phyloP scores from a whole-genome alignment of 2,888 invertebrate genomes.

The Ophion ellenae region DNA sequence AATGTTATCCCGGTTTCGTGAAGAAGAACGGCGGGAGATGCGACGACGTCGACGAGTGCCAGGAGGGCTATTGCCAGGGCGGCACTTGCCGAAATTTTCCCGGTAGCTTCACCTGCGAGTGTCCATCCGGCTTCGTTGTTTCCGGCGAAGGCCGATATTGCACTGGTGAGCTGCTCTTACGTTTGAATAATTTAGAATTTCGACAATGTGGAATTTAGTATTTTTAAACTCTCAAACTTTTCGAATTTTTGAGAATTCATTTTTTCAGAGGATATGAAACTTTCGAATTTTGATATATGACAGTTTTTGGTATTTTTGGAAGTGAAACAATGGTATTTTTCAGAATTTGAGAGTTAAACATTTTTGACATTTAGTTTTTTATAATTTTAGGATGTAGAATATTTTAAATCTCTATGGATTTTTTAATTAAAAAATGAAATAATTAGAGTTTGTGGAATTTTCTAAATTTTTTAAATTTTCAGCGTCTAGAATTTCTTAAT shows the following conservation, averaged over 20 bases:
- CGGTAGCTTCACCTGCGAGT: conserved; percentile 90
- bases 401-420: not conserved
- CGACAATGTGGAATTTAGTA: not conserved
- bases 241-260: too few relatives aligned
- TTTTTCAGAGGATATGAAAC: too few relatives aligned
- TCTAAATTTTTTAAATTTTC: not conserved
- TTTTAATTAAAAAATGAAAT: too few relatives aligned
- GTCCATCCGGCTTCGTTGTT: conserved; percentile 92
- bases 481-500: not conserved
- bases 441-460: not conserved
- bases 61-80: conserved; percentile 89
- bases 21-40: conserved; percentile 82
- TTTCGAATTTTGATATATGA: too few relatives aligned
- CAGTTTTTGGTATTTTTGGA: too few relatives aligned
- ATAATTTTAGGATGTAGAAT: too few relatives aligned
- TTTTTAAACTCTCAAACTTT: too few relatives aligned
- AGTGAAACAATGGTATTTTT: too few relatives aligned
- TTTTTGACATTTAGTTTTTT: too few relatives aligned
- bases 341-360: too few relatives aligned
- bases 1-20: conserved; percentile 89
- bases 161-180: conserved; percentile 85
- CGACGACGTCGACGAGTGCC: conserved; percentile 93
- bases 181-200: not conserved
- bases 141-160: conserved; percentile 93
- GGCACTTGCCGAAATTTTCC: conserved; percentile 90